These are phyloP conservation scores for Apis dorsata DNA, from an alignment of 1,140 invertebrate species.

Conservation along the genomic window DNA sequence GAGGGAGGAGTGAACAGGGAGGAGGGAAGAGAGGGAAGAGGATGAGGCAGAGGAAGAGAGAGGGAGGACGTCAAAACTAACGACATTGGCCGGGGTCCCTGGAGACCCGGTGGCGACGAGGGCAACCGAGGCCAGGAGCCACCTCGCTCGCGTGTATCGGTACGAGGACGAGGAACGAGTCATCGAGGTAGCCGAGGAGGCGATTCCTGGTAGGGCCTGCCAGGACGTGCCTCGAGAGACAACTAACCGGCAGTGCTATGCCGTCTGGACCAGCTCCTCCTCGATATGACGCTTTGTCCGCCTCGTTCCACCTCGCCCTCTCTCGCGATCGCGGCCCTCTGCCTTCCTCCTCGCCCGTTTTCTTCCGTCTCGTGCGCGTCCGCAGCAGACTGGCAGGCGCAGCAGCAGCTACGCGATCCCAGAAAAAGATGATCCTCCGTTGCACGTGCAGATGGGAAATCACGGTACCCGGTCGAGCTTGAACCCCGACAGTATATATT, in stretches of 20 bases:
- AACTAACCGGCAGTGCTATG: constrained; percentile 71
- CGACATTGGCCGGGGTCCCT: constrained; percentile 67
- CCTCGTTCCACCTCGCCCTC: neutral
- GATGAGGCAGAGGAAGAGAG: neutral
- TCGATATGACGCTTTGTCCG: constrained; percentile 65
- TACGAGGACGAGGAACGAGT: constrained; percentile 69
- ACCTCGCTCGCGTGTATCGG: constrained; percentile 45
- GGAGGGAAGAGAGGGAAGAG: neutral
- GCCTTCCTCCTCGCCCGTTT: neutral
- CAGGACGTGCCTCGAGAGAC: constrained; percentile 76
- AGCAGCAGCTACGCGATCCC: constrained; percentile 50
- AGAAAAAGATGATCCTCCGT: constrained; percentile 61
- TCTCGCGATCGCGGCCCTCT: neutral
- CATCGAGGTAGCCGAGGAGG: constrained; percentile 69
- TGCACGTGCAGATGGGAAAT: constrained; percentile 58
- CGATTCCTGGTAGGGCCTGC: constrained; percentile 73
- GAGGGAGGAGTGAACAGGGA: neutral
- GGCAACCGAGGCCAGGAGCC: constrained; percentile 55
- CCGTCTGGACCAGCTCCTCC: constrained; percentile 67
- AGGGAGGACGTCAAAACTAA: constrained; percentile 67
- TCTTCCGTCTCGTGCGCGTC: constrained; percentile 26
- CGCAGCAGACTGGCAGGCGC: constrained; percentile 49
- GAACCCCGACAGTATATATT: no score
- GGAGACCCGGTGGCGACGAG: constrained; percentile 64
- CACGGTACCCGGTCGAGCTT: neutral